A percentile compares a stretch with the other conserved stretches of the same genome.
Evolutionary conservation across 1,140 invertebrate species (phyloP).

Genomic region (Cydia pomonella): DNA sequence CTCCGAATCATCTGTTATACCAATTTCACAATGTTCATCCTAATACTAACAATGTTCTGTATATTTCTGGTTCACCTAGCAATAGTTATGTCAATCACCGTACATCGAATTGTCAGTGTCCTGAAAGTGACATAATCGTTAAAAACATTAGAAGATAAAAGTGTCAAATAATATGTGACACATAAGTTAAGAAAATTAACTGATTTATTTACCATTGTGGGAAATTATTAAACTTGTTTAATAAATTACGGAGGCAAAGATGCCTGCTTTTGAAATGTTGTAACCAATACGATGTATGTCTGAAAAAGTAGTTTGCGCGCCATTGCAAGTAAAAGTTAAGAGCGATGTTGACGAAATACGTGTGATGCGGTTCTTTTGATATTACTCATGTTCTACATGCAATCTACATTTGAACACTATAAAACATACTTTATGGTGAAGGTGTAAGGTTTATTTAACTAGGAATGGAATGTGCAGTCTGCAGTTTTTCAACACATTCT

Average conservation of each 20-base stretch:
- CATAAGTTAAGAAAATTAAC: no score
- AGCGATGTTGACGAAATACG: conserved; percentile 5
- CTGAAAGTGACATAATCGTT: no score
- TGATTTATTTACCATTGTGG: not conserved
- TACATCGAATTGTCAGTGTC: no score
- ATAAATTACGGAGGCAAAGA: not conserved
- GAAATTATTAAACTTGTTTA: not conserved
- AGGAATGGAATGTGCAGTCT: conserved; percentile 15
- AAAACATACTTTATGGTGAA: not conserved
- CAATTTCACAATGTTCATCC: no score
- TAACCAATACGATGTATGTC: not conserved
- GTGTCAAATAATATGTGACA: no score
- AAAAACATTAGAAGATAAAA: no score
- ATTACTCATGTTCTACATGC: not conserved
- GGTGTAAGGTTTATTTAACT: not conserved
- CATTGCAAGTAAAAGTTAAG: conserved; percentile 14
- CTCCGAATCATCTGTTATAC: no score
- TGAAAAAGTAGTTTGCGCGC: not conserved
- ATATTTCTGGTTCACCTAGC: no score
- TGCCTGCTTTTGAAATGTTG: not conserved
- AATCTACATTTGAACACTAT: not conserved
- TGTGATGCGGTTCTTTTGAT: conserved; percentile 26
- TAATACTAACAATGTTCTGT: no score
- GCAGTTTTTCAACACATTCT: conserved; percentile 23
- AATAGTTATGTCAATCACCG: no score